Evolutionary conservation across 2,113 vertebrate species (phyloP).

Genomic region (Labeo catla): DNA sequence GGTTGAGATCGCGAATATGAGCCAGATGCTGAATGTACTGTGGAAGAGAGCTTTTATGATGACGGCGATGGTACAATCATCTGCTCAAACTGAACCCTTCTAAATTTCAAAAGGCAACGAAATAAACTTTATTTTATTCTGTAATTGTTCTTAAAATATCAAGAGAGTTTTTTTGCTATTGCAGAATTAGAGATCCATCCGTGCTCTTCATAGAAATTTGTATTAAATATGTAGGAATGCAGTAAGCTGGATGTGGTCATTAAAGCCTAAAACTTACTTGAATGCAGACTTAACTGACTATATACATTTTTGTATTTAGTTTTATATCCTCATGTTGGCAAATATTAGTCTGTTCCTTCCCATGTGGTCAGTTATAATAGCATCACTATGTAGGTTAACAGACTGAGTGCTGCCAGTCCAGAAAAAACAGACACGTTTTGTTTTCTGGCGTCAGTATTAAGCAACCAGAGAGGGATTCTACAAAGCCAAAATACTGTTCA

Average conservation of each 20-base stretch:
- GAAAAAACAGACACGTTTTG: neutral
- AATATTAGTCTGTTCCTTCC: neutral
- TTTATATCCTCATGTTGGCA: neutral
- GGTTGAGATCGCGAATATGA: too few species aligned
- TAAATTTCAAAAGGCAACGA: too few species aligned
- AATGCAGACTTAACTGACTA: neutral
- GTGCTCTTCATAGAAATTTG: too few species aligned
- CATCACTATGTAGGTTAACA: neutral
- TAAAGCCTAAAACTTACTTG: neutral
- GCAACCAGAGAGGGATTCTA: neutral
- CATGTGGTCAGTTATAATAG: neutral
- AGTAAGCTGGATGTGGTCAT: neutral
- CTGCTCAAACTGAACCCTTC: too few species aligned
- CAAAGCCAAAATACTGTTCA: conserved; percentile 13
- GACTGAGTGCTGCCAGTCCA: neutral
- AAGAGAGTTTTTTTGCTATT: too few species aligned
- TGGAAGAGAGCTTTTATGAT: too few species aligned
- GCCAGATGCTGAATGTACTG: too few species aligned
- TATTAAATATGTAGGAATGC: too few species aligned
- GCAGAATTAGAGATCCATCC: too few species aligned
- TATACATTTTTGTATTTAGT: neutral
- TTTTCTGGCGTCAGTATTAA: conserved; percentile 17
- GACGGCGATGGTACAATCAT: too few species aligned
- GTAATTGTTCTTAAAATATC: too few species aligned
- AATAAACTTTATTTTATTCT: too few species aligned